Evolutionary conservation across 2,797 vertebrate genomes (phyloP).

Genomic region (Loris lydekkerianus): DNA sequence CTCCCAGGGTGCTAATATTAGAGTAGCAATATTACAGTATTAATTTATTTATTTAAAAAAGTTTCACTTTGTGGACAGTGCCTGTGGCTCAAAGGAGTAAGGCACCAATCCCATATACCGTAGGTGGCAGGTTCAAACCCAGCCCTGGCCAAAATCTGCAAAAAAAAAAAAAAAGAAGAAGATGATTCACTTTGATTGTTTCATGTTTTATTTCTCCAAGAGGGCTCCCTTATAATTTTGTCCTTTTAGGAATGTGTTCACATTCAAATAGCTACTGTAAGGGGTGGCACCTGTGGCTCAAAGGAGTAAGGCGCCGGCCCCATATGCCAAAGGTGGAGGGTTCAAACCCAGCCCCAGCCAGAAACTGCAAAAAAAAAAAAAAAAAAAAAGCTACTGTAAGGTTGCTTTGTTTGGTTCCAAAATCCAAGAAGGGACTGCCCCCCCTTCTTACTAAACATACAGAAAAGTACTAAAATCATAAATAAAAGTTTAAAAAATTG

Average conservation of each 20-base stretch:
- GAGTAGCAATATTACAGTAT: too few relatives aligned
- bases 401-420: slow-evolving; percentile 5
- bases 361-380: too few relatives aligned
- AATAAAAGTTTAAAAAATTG: background rate
- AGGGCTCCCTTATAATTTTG: background rate
- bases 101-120: too few relatives aligned
- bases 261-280: background rate
- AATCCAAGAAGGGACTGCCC: background rate
- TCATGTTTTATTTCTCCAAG: background rate
- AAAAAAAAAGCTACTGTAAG: background rate
- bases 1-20: too few relatives aligned
- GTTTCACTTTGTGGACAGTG: background rate
- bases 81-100: too few relatives aligned
- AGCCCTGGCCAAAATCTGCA: too few relatives aligned
- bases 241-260: background rate
- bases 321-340: too few relatives aligned
- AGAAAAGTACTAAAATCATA: slow-evolving; percentile 23
- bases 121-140: too few relatives aligned
- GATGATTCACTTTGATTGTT: slow-evolving; percentile 2
- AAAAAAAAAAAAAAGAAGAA: background rate
- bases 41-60: slow-evolving; percentile 42
- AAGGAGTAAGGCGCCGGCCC: too few relatives aligned
- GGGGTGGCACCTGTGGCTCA: too few relatives aligned
- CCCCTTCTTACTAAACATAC: background rate
- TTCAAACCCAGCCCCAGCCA: too few relatives aligned